Percentiles rank a stretch among this genome's conserved stretches.
These are phyloP conservation scores for Dunckerocampus dactyliophorus DNA, from an alignment of 2,113 vertebrate species.

Conservation along the genomic window DNA sequence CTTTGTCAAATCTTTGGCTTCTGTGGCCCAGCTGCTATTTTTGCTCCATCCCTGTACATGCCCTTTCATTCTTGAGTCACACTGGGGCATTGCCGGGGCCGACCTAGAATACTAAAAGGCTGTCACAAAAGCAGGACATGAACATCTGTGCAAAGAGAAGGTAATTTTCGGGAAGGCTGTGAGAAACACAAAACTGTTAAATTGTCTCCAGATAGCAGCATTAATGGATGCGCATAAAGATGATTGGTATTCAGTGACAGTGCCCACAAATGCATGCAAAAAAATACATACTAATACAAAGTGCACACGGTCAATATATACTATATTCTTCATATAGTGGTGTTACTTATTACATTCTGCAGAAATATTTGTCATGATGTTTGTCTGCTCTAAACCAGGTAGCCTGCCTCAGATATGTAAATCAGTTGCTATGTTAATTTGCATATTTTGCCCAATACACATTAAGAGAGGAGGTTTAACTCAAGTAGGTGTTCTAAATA, in stretches of 20 bases:
- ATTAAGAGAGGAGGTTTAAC: neutral
- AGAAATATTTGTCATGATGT: neutral
- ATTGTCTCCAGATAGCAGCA: neutral
- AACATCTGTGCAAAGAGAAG: slow-evolving; percentile 41
- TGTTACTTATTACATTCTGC: slow-evolving; percentile 10
- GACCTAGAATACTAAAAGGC: slow-evolving; percentile 65
- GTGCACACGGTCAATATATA: no score
- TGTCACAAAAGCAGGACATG: slow-evolving; percentile 49
- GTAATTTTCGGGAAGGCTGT: slow-evolving; percentile 19
- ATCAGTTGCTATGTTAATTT: slow-evolving; percentile 5
- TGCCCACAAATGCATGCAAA: neutral
- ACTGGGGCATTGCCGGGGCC: slow-evolving; percentile 50
- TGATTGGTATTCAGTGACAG: slow-evolving; percentile 9
- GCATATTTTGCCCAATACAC: neutral
- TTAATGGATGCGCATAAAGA: slow-evolving; percentile 24
- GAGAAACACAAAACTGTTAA: slow-evolving; percentile 10
- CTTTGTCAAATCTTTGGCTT: slow-evolving; percentile 64
- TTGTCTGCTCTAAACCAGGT: slow-evolving; percentile 1
- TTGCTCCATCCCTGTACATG: slow-evolving; percentile 52
- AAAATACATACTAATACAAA: slow-evolving; percentile 1
- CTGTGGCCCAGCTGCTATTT: slow-evolving; percentile 62
- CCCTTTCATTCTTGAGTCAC: slow-evolving; percentile 65
- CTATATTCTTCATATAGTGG: slow-evolving; percentile 1
- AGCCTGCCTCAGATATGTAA: neutral
- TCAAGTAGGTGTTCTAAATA: neutral